Percentiles rank a stretch among this genome's conserved stretches.
Conservation (phyloP, 2,888 invertebrate genomes). For the Lymantria monacha region DNA sequence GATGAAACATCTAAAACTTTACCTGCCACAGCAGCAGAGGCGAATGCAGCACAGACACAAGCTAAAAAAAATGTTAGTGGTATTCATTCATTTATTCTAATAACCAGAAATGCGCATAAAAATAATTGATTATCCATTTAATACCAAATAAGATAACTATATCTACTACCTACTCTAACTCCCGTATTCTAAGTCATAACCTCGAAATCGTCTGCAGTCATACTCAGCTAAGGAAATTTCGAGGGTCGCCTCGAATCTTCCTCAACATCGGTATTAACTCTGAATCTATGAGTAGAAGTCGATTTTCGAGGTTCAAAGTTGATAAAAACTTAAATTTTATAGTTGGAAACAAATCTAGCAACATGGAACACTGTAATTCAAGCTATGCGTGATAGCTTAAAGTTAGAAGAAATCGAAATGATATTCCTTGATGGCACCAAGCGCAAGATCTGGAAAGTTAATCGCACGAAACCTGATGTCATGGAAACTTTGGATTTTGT, state of each 20-base stretch:
- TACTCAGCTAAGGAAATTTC: too few species aligned
- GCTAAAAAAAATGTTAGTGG: constrained; percentile 2
- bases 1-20: not conserved
- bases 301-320: too few species aligned
- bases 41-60: not conserved
- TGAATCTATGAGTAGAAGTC: too few species aligned
- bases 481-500: constrained; percentile 68
- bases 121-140: too few species aligned
- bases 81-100: not conserved
- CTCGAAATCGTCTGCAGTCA: too few species aligned
- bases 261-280: too few species aligned
- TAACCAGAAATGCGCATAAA: not conserved
- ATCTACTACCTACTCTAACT: too few species aligned
- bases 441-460: constrained; percentile 65
- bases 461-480: constrained; percentile 58
- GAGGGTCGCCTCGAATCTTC: too few species aligned
- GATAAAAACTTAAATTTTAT: not conserved
- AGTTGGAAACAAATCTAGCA: constrained; percentile 51
- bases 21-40: not conserved
- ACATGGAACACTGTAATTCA: constrained; percentile 60
- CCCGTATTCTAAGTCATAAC: too few species aligned
- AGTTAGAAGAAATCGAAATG: constrained; percentile 64
- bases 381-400: constrained; percentile 53
- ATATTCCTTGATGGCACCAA: constrained; percentile 57
- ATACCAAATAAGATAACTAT: too few species aligned